Conservation (phyloP, 2,888 invertebrate genomes). For the Atethmia centrago region DNA sequence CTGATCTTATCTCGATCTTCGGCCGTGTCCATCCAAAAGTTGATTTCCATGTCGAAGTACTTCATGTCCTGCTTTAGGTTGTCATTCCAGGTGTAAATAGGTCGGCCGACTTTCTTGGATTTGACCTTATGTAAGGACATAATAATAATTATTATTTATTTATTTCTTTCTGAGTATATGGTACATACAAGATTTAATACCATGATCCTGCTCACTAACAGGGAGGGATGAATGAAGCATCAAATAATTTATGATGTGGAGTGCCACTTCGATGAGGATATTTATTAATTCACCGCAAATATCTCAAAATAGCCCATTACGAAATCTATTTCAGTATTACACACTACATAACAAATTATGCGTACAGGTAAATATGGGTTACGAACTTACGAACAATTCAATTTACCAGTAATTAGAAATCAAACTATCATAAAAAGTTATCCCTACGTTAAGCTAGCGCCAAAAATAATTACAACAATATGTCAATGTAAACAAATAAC, state of each 20-base stretch:
- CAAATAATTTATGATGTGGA: neutral
- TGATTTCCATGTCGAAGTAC: no score
- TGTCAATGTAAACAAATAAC: neutral
- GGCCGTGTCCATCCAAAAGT: no score
- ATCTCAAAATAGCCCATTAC: conserved; percentile 11
- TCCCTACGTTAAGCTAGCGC: no score
- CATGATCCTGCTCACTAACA: neutral
- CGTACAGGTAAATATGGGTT: conserved; percentile 13
- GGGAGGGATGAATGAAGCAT: neutral
- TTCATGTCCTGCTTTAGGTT: no score
- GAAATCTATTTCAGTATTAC: neutral
- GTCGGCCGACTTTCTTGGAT: no score
- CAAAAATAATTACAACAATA: neutral
- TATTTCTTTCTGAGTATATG: no score
- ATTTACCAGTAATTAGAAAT: conserved; percentile 9
- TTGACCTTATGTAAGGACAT: no score
- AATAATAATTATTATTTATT: no score
- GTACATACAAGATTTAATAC: no score
- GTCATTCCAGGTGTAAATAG: no score
- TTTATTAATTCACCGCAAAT: conserved; percentile 8
- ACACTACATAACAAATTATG: conserved; percentile 2
- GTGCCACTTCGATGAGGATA: neutral
- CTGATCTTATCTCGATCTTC: no score
- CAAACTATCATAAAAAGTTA: neutral
- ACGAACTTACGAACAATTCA: neutral